phyloP scores from a whole-genome alignment of 2,797 vertebrate species.

The Prionace glauca region DNA sequence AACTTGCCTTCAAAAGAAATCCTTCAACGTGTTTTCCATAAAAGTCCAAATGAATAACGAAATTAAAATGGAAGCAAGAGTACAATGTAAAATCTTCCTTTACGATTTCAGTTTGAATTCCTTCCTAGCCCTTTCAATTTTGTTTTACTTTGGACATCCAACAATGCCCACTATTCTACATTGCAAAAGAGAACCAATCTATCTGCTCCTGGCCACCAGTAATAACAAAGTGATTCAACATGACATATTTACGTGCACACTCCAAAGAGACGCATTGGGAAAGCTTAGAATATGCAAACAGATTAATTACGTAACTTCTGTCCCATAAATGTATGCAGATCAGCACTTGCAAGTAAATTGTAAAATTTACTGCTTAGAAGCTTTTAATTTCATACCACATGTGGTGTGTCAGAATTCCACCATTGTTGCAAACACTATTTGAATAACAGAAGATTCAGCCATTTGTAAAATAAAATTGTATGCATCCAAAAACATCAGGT shows the following conservation, averaged over 20 bases:
- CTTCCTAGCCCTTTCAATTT: background rate
- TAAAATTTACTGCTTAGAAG: background rate
- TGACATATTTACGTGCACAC: background rate
- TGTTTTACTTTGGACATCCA: background rate
- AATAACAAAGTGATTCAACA: background rate
- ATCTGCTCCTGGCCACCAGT: background rate
- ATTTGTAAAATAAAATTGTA: background rate
- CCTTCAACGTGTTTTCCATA: background rate
- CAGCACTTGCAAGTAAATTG: background rate
- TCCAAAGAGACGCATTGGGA: background rate
- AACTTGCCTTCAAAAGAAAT: background rate
- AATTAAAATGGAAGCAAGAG: background rate
- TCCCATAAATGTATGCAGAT: background rate
- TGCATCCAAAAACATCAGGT: background rate
- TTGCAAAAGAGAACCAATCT: background rate
- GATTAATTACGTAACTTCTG: background rate
- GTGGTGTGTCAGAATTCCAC: background rate
- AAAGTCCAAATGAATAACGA: background rate
- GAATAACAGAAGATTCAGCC: too few species aligned
- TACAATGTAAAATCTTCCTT: background rate
- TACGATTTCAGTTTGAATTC: slow-evolving; percentile 20
- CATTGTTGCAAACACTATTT: background rate
- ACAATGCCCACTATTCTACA: background rate
- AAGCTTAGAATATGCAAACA: background rate
- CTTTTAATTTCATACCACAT: background rate